Evolutionary conservation across 2,888 invertebrate species (phyloP), one percentile per base, ranked within the genome.

Genomic region (Dasysyrphus tricinctus): DNA sequence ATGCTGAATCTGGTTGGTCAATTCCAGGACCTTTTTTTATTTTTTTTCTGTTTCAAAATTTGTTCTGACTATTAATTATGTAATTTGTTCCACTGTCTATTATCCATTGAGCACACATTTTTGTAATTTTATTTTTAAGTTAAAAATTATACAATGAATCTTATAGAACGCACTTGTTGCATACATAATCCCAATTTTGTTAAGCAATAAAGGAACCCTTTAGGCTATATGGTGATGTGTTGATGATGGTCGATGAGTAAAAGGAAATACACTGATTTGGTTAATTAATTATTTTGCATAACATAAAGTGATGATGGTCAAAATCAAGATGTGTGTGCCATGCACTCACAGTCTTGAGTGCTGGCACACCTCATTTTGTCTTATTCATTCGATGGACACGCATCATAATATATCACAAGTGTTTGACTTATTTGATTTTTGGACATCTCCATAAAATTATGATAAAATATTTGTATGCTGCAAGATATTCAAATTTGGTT

Each of bases 151-250:
- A 75, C 84, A 70, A 83, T 75, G 72, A 80, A 34, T 59, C 24
- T 59, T 29, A 70, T 49, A 63, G 80, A 80, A 80, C 84, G 84
- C 84, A 84, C 84, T 80, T 76, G 75, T 34, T 84, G 84, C 84
- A 84, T 84, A 84, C 84, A 67, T 65, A 84, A 76, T 57, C 72
- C 24, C 24, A 59, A 75, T 79, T 75, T 72, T 65, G 75, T 70
- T 63, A 49, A 14, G 61, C 56, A 75, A n/a, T n/a, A n/a, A n/a
- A 70, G 16, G 51, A 80, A 44, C 80, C 39, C 61, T 24, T 29
- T 5, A 37, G 12, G 24, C 54, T 34, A 39, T 63, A 29, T 51
- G 51, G 3, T 12, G 12, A 24, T 12, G 14, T 29, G 47, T 24
- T 51, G 34, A 8, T 49, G 63, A 7, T 59, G 42, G 54, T 49